A percentile compares a stretch with the other conserved stretches of the same genome.
These are phyloP conservation scores for Orgyia antiqua DNA, from an alignment of 2,888 invertebrate genomes.

Conservation along the genomic window DNA sequence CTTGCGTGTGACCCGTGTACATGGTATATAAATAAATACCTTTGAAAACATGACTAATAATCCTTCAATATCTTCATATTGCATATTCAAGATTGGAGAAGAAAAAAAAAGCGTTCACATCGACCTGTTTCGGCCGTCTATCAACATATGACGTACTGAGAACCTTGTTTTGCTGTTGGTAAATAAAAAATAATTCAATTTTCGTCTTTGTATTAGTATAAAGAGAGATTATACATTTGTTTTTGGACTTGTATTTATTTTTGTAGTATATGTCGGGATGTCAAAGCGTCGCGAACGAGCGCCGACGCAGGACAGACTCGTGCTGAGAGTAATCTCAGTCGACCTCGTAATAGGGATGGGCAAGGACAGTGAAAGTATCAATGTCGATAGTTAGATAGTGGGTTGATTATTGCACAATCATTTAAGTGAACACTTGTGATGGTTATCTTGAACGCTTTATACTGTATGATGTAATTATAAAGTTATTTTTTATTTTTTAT, in stretches of 20 bases:
- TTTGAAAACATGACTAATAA: constrained; percentile 57
- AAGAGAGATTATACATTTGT: constrained; percentile 23
- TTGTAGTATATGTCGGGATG: constrained; percentile 63
- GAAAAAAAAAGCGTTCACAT: constrained; percentile 52
- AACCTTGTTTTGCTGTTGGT: constrained; percentile 21
- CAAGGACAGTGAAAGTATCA: constrained; percentile 28
- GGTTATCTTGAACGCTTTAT: constrained; percentile 4
- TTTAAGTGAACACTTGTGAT: constrained; percentile 2
- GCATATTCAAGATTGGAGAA: constrained; percentile 55
- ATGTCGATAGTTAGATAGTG: constrained; percentile 16
- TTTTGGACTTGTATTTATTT: constrained; percentile 19
- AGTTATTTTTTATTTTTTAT: too few species aligned
- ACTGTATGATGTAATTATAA: background rate
- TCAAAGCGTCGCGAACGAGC: constrained; percentile 77
- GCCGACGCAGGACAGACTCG: constrained; percentile 76
- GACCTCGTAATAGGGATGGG: constrained; percentile 57
- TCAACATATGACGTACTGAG: constrained; percentile 68
- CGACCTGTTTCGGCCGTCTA: constrained; percentile 63
- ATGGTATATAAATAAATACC: constrained; percentile 41
- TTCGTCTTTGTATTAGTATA: constrained; percentile 20
- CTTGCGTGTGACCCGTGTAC: constrained; percentile 41
- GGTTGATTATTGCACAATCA: constrained; percentile 14
- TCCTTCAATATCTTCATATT: constrained; percentile 71
- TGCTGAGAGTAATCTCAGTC: constrained; percentile 76
- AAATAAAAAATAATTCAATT: constrained; percentile 9